Conservation (phyloP, 1,140 invertebrate genomes). For the Laupala kohalensis region DNA sequence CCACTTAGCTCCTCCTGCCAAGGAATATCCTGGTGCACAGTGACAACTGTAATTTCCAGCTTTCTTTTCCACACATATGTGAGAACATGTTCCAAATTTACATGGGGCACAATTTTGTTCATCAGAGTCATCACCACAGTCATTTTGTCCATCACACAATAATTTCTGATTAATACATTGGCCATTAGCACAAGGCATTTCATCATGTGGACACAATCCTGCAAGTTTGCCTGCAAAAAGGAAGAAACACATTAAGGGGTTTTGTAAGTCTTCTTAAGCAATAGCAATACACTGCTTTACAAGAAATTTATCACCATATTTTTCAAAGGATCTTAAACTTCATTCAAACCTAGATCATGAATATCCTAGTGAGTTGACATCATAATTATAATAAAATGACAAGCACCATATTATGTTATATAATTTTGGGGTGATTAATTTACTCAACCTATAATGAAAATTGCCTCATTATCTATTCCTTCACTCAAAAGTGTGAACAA, state of each 20-base stretch:
- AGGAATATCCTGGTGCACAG: constrained; percentile 47
- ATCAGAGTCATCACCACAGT: constrained; percentile 55
- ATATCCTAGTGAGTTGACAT: too few species aligned
- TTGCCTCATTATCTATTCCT: too few species aligned
- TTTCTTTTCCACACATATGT: constrained; percentile 57
- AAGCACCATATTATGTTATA: too few species aligned
- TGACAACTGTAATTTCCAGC: constrained; percentile 42
- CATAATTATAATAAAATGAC: too few species aligned
- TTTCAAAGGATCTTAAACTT: too few species aligned
- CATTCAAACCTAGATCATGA: too few species aligned
- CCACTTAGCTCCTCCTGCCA: constrained; percentile 17
- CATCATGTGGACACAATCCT: constrained; percentile 23
- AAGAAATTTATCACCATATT: too few species aligned
- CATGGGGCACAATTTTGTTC: constrained; percentile 40
- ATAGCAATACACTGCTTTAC: too few species aligned
- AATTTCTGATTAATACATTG: constrained; percentile 40
- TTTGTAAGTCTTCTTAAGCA: too few species aligned
- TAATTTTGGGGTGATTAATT: too few species aligned
- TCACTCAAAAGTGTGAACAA: too few species aligned
- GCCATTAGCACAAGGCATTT: constrained; percentile 50
- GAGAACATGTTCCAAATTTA: constrained; percentile 56
- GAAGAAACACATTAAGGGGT: not conserved
- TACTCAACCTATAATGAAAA: too few species aligned
- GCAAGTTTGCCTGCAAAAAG: constrained; percentile 1
- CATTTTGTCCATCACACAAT: constrained; percentile 36